Evolutionary conservation across 2,888 invertebrate species (phyloP).

Genomic region (Romanomermis culicivorax): DNA sequence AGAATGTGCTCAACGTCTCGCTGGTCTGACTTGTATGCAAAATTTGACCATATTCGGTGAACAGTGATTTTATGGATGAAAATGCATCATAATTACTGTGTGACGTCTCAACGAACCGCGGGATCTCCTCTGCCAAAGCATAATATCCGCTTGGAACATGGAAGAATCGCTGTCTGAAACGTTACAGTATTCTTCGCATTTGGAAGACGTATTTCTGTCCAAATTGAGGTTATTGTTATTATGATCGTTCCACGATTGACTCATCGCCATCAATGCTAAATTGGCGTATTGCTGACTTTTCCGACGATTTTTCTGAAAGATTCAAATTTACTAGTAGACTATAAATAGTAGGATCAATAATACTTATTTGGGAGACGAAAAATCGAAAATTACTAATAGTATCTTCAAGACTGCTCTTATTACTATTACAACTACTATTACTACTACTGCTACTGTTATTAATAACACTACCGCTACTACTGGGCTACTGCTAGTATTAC

Average conservation of each 20-base stretch:
- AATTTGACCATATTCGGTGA: too few species aligned
- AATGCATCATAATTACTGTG: too few species aligned
- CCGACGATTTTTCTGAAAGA: too few species aligned
- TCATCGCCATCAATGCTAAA: not conserved
- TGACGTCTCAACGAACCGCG: slow-evolving; percentile 12
- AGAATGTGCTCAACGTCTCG: too few species aligned
- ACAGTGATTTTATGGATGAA: too few species aligned
- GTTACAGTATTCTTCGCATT: not conserved
- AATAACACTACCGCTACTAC: slow-evolving; percentile 1
- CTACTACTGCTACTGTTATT: slow-evolving; percentile 3
- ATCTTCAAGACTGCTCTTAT: not conserved
- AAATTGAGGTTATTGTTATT: too few species aligned
- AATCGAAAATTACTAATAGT: not conserved
- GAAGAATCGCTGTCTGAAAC: slow-evolving; percentile 1
- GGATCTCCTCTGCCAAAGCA: slow-evolving; percentile 21
- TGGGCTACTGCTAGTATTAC: slow-evolving; percentile 4
- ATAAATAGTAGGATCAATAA: too few species aligned
- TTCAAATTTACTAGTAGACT: too few species aligned
- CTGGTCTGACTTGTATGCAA: too few species aligned
- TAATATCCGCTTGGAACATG: slow-evolving; percentile 16
- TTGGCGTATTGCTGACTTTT: too few species aligned
- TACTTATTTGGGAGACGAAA: too few species aligned
- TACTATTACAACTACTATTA: slow-evolving; percentile 4
- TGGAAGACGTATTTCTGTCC: not conserved
- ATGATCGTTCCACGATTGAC: not conserved